Percentiles rank a stretch among this genome's conserved stretches.
Evolutionary conservation across 2,797 vertebrate species (phyloP).

Genomic region (Coluber constrictor): DNA sequence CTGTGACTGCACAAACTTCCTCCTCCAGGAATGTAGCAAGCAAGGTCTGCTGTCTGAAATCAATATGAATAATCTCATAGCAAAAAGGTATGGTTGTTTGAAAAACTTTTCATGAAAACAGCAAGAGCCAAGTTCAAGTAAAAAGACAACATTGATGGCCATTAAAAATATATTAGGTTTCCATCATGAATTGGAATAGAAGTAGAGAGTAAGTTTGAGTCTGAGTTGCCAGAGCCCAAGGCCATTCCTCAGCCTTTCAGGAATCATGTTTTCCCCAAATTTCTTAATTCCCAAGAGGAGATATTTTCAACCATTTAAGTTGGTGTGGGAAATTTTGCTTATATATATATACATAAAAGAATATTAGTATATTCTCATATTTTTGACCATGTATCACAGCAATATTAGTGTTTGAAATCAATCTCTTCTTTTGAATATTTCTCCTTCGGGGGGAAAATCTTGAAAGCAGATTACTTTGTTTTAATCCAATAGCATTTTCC

Average conservation of each 20-base stretch:
- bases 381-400: background rate
- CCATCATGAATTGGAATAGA: background rate
- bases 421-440: background rate
- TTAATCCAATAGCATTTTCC: background rate
- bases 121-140: background rate
- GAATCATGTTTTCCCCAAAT: background rate
- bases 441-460: background rate
- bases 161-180: background rate
- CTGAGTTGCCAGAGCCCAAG: background rate
- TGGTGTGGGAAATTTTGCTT: background rate
- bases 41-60: slow-evolving; percentile 88
- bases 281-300: background rate
- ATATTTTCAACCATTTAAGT: background rate
- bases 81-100: slow-evolving; percentile 80
- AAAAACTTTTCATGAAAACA: background rate
- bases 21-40: slow-evolving; percentile 94
- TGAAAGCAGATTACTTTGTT: background rate
- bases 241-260: background rate
- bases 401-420: background rate
- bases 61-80: slow-evolving; percentile 80
- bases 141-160: background rate
- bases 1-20: slow-evolving; percentile 89
- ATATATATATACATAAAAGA: background rate
- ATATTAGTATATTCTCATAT: background rate
- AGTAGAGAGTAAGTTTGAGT: background rate